A percentile compares a stretch with the other conserved stretches of the same genome.
These are phyloP conservation scores for Mesocentrotus franciscanus DNA, from an alignment of 53 echinoderm and acorn worm species.

Conservation along the genomic window DNA sequence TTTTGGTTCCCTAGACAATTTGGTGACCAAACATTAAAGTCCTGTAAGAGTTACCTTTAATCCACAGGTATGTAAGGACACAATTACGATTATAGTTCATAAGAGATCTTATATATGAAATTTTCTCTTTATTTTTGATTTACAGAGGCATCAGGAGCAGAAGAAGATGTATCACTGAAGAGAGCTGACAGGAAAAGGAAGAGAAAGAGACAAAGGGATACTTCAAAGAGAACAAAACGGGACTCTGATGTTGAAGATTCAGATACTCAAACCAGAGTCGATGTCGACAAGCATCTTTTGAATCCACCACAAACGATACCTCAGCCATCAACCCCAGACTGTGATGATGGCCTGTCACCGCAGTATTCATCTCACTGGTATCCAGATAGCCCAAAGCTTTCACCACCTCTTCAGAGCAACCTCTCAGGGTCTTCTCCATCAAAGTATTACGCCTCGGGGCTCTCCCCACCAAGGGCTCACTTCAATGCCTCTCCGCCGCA, in stretches of 20 bases:
- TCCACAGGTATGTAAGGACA: not conserved
- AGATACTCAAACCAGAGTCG: not conserved
- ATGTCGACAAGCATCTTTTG: not conserved
- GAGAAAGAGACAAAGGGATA: slow-evolving; percentile 32
- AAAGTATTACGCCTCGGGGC: not conserved
- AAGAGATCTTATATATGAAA: not conserved
- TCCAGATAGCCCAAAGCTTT: slow-evolving; percentile 59
- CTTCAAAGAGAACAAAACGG: not conserved
- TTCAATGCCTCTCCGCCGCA: slow-evolving; percentile 22
- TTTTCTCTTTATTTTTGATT: not conserved
- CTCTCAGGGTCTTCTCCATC: slow-evolving; percentile 38
- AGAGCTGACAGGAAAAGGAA: slow-evolving; percentile 46
- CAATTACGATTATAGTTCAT: not conserved
- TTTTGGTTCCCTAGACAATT: not conserved
- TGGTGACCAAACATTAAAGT: not conserved
- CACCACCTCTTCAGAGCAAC: slow-evolving; percentile 40
- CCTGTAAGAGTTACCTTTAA: not conserved
- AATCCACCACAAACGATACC: not conserved
- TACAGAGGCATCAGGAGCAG: slow-evolving; percentile 41
- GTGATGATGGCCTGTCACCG: slow-evolving; percentile 60
- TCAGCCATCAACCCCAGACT: not conserved
- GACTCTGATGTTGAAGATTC: slow-evolving; percentile 32
- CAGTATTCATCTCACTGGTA: slow-evolving; percentile 51
- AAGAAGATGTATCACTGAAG: not conserved
- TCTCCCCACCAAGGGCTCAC: slow-evolving; percentile 47